Evolutionary conservation across 2,888 invertebrate species (phyloP).

Genomic region (Auanema sp.): DNA sequence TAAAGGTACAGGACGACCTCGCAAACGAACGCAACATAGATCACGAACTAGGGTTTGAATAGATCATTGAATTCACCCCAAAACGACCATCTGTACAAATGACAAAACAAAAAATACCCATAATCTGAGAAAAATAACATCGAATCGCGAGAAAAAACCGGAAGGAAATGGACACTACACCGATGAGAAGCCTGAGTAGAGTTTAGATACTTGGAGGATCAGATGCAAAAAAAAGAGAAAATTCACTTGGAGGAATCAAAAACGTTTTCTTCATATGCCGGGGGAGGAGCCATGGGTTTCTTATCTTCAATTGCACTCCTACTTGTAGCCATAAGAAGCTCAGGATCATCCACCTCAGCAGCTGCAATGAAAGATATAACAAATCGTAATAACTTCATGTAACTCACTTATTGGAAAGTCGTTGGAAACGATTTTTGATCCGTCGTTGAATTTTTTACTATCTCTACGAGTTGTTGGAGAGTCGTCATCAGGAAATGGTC

Average conservation of each 20-base stretch:
- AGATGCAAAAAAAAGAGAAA: background rate
- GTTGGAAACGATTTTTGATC: background rate
- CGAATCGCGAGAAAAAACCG: background rate
- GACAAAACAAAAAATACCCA: background rate
- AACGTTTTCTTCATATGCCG: background rate
- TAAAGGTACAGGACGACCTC: no score
- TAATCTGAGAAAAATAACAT: background rate
- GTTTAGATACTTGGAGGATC: background rate
- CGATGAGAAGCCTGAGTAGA: background rate
- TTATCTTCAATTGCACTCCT: slow-evolving; percentile 12
- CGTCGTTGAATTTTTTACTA: slow-evolving; percentile 11
- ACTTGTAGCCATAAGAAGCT: slow-evolving; percentile 3
- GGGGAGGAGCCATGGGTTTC: slow-evolving; percentile 4
- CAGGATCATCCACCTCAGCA: slow-evolving; percentile 6
- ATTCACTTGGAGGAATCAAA: background rate
- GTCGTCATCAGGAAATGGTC: slow-evolving; percentile 9
- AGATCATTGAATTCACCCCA: background rate
- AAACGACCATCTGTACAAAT: background rate
- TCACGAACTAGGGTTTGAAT: background rate
- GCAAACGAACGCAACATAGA: no score
- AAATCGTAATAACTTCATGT: background rate
- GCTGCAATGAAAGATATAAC: slow-evolving; percentile 1
- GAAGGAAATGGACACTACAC: slow-evolving; percentile 4
- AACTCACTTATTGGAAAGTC: background rate
- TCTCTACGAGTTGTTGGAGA: slow-evolving; percentile 4